A percentile compares a stretch with the other conserved stretches of the same genome.
phyloP scores from a whole-genome alignment of 2,888 invertebrate genomes.

The Minunthozetes semirufus region DNA sequence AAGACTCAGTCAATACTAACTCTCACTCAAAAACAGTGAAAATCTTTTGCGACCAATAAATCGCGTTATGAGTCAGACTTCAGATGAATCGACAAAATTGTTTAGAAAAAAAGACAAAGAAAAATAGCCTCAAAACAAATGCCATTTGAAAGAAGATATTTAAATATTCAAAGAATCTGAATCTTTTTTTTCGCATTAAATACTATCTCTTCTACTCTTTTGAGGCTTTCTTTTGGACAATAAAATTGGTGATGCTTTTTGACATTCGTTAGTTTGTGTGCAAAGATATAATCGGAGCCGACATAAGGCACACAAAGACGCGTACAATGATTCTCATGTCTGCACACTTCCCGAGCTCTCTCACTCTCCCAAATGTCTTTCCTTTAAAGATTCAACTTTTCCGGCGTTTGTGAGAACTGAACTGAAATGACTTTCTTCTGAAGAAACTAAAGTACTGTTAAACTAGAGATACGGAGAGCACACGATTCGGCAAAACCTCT shows the following conservation, averaged over 20 bases:
- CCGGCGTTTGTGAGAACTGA: background rate
- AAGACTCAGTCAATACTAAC: background rate
- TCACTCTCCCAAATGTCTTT: background rate
- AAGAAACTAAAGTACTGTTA: background rate
- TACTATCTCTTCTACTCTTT: background rate
- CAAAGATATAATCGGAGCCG: background rate
- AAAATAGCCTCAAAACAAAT: slow-evolving; percentile 9
- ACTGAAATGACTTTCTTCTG: background rate
- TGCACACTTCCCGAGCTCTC: slow-evolving; percentile 5
- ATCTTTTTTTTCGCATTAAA: slow-evolving; percentile 1
- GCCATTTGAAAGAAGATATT: background rate
- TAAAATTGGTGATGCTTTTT: background rate
- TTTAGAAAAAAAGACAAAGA: slow-evolving; percentile 6
- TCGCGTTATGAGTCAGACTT: slow-evolving; percentile 1
- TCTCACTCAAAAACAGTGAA: background rate
- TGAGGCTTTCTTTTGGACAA: background rate
- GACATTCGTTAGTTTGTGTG: background rate
- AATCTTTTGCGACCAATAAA: background rate
- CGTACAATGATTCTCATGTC: slow-evolving; percentile 5
- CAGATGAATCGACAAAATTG: slow-evolving; percentile 11
- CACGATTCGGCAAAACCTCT: background rate
- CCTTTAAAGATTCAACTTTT: background rate
- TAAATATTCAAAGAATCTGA: slow-evolving; percentile 8
- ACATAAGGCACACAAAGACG: slow-evolving; percentile 8
- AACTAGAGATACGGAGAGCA: background rate